Percentiles rank a stretch among this genome's conserved stretches.
phyloP scores from a whole-genome alignment of 2,888 invertebrate genomes.

The Nymphalis c-album region DNA sequence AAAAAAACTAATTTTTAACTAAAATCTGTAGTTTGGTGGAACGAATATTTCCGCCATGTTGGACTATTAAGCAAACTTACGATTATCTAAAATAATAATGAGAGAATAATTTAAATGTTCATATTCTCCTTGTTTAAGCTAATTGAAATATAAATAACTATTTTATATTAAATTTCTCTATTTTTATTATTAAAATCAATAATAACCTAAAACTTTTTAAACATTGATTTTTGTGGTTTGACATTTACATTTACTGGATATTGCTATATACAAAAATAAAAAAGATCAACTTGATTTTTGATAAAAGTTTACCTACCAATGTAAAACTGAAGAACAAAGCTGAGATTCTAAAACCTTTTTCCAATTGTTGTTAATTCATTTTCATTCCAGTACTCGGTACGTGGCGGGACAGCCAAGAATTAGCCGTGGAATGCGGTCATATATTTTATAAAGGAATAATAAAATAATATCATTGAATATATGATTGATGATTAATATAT shows the following conservation, averaged over 20 bases:
- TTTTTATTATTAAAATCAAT: background rate
- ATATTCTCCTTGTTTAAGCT: background rate
- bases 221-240: background rate
- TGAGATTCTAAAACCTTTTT: too few relatives aligned
- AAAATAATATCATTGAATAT: too few relatives aligned
- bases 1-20: conserved; percentile 19
- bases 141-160: background rate
- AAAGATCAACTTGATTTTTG: too few relatives aligned
- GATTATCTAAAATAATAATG: conserved; percentile 4
- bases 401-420: too few relatives aligned
- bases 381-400: too few relatives aligned
- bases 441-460: too few relatives aligned
- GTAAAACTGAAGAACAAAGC: too few relatives aligned
- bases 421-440: too few relatives aligned
- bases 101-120: background rate
- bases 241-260: background rate
- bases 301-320: too few relatives aligned
- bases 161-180: background rate
- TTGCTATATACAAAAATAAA: too few relatives aligned
- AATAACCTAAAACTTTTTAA: conserved; percentile 1
- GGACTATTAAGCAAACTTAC: conserved; percentile 32
- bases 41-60: conserved; percentile 46
- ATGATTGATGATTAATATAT: too few relatives aligned
- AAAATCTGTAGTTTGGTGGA: conserved; percentile 22
- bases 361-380: too few relatives aligned